These are phyloP conservation scores for Sakesphorus luctuosus DNA, from an alignment of 2,113 vertebrate genomes.

Conservation along the genomic window DNA sequence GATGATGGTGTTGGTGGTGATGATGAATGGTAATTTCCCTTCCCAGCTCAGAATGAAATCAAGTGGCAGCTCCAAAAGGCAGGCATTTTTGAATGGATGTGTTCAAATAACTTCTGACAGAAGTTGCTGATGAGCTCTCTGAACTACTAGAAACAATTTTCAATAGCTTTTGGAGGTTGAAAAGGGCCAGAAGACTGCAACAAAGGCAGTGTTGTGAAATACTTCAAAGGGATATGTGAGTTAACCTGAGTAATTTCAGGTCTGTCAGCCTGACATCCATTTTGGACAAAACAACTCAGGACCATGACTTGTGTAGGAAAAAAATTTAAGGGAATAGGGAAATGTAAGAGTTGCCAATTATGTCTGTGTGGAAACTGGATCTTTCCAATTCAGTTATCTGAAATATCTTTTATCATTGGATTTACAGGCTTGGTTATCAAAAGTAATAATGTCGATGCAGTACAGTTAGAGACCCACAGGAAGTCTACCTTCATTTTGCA, in stretches of 20 bases:
- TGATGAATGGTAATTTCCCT: slow-evolving; percentile 37
- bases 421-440: neutral
- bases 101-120: slow-evolving; percentile 4
- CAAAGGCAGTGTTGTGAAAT: neutral
- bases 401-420: neutral
- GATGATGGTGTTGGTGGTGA: neutral
- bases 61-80: slow-evolving; percentile 12
- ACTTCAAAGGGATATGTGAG: neutral
- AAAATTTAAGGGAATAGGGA: neutral
- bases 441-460: neutral
- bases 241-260: neutral
- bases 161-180: neutral
- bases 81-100: neutral
- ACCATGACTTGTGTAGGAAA: neutral
- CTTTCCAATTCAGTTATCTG: neutral
- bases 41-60: slow-evolving; percentile 48
- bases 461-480: neutral
- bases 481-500: neutral
- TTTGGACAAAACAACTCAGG: neutral
- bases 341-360: neutral
- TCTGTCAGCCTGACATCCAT: neutral
- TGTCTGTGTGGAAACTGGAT: neutral
- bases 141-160: neutral
- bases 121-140: neutral
- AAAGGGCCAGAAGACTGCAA: neutral